Conservation (phyloP, 2,797 vertebrate genomes). For the Callimico goeldii region DNA sequence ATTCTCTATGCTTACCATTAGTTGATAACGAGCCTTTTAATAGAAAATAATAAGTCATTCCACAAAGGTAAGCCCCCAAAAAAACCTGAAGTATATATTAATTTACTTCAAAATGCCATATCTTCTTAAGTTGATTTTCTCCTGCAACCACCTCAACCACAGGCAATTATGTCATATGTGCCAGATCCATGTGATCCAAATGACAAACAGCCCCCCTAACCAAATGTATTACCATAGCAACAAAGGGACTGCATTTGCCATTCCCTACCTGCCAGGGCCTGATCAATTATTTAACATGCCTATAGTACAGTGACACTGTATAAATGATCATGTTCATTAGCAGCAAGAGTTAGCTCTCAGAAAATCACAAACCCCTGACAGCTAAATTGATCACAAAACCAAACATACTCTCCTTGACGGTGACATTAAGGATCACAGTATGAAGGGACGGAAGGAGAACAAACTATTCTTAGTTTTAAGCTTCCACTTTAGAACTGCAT, state of each 20-base stretch:
- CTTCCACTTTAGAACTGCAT: not conserved
- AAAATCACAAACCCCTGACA: conserved; percentile 74
- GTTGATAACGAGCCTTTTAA: conserved; percentile 48
- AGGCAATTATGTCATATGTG: conserved; percentile 76
- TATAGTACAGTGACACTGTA: conserved; percentile 79
- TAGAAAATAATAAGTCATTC: conserved; percentile 18
- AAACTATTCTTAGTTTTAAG: not conserved
- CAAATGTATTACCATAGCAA: conserved; percentile 86
- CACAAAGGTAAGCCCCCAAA: not conserved
- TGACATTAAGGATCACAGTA: not conserved
- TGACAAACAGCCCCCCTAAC: conserved; percentile 84
- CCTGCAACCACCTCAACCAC: conserved; percentile 24
- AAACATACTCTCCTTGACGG: not conserved
- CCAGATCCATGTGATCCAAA: conserved; percentile 76
- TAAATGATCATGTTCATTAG: conserved; percentile 84
- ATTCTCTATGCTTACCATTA: conserved; percentile 31
- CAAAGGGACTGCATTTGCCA: conserved; percentile 75
- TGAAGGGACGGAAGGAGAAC: not conserved
- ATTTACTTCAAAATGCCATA: conserved; percentile 55
- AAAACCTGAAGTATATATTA: conserved; percentile 42
- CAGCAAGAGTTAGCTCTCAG: conserved; percentile 67
- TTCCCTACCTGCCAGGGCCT: conserved; percentile 83
- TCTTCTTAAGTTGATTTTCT: conserved; percentile 49
- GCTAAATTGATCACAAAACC: conserved; percentile 73
- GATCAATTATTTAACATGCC: conserved; percentile 85